phyloP scores from a whole-genome alignment of 2,797 vertebrate species.

The Platalea minor region DNA sequence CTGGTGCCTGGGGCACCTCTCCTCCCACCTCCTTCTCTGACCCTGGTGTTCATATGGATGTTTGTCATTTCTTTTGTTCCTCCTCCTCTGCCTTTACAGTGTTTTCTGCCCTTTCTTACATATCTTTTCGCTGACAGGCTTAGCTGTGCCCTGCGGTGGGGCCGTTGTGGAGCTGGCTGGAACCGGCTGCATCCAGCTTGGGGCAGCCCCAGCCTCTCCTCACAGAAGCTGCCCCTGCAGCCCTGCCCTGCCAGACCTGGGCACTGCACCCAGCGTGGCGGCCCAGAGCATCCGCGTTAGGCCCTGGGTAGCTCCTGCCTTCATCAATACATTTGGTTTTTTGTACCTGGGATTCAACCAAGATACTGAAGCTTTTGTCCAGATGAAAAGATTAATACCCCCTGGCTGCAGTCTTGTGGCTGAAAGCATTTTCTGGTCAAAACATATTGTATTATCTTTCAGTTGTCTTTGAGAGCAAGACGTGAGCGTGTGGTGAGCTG shows the following conservation, averaged over 20 bases:
- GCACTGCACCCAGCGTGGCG: background rate
- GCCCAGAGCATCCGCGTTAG: background rate
- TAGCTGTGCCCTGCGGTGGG: background rate
- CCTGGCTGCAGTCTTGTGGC: background rate
- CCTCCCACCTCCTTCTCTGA: background rate
- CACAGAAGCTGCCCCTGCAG: background rate
- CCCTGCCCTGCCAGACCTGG: background rate
- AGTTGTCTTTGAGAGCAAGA: background rate
- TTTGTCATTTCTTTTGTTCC: background rate
- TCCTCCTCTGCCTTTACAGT: background rate
- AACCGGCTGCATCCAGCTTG: background rate
- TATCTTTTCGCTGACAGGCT: background rate
- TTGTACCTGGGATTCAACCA: background rate
- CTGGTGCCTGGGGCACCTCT: background rate
- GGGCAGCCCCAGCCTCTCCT: background rate
- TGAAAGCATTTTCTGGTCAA: background rate
- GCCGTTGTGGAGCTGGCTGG: rapidly evolving
- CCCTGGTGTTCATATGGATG: background rate
- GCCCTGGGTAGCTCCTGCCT: background rate
- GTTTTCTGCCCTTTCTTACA: background rate
- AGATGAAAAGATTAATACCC: background rate
- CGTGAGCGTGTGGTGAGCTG: background rate
- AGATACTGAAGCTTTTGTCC: background rate
- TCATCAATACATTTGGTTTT: background rate
- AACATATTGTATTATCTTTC: background rate